These are phyloP conservation scores for Hymenopus coronatus DNA, from an alignment of 2,888 invertebrate species.

Conservation along the genomic window DNA sequence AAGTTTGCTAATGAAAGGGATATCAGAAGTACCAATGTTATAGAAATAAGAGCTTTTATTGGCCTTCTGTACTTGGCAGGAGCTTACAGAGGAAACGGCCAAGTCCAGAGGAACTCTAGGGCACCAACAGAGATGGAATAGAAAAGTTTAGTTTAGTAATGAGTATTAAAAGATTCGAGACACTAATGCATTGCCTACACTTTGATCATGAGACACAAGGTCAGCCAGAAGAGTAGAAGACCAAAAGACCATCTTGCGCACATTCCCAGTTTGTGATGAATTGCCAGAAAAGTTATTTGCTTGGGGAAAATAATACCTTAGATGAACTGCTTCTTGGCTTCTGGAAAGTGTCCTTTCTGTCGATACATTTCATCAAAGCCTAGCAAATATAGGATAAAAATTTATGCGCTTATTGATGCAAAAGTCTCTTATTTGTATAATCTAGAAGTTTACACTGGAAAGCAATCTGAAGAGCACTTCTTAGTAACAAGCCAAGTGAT, in stretches of 20 bases:
- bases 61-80: constrained; percentile 39
- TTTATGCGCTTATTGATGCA: constrained; percentile 36
- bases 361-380: constrained; percentile 42
- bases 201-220: no score
- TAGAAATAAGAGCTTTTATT: neutral
- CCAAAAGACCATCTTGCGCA: constrained; percentile 37
- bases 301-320: constrained; percentile 37
- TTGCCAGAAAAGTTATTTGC: constrained; percentile 26
- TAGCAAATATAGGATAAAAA: constrained; percentile 40
- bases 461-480: constrained; percentile 35
- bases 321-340: constrained; percentile 35
- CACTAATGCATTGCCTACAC: constrained; percentile 28
- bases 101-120: constrained; percentile 38
- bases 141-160: constrained; percentile 39
- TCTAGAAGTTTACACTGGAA: constrained; percentile 36
- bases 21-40: neutral
- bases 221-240: constrained; percentile 32
- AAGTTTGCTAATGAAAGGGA: constrained; percentile 29
- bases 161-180: constrained; percentile 37
- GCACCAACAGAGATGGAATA: constrained; percentile 37
- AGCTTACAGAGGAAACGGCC: constrained; percentile 34
- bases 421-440: constrained; percentile 34
- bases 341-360: constrained; percentile 36
- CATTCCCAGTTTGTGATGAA: constrained; percentile 39
- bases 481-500: constrained; percentile 34